Evolutionary conservation across 2,113 vertebrate genomes (phyloP).

Genomic region (Lichenostomus cassidix): DNA sequence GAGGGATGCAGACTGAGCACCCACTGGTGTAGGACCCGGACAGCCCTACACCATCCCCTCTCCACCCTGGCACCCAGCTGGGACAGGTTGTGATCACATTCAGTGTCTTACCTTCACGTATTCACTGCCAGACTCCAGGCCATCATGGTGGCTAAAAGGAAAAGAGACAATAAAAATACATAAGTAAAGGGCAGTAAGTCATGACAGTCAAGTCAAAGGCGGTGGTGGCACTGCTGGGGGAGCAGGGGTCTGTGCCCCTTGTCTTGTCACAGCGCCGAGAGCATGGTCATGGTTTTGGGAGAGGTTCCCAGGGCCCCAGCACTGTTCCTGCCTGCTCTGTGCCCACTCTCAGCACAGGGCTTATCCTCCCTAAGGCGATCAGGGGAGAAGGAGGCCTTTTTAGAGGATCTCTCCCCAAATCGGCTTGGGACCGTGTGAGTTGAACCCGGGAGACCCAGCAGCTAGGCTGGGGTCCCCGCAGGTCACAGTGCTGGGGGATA

Average conservation of each 20-base stretch:
- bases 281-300: background rate
- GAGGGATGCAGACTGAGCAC: background rate
- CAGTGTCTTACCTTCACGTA: constrained; percentile 78
- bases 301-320: background rate
- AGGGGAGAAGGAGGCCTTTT: constrained; percentile 26
- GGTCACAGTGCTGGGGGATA: background rate
- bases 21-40: accelerated
- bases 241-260: background rate
- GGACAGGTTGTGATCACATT: background rate
- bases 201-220: background rate
- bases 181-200: background rate
- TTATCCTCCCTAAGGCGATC: constrained; percentile 51
- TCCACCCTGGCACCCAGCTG: background rate
- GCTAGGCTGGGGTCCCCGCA: background rate
- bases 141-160: constrained; percentile 62
- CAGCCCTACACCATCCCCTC: background rate
- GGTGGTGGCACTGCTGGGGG: background rate
- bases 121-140: constrained; percentile 68
- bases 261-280: background rate
- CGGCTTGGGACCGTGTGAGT: background rate
- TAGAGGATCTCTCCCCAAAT: constrained; percentile 24
- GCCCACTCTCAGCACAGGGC: background rate
- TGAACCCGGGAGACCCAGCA: background rate
- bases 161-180: background rate
- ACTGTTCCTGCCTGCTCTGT: background rate